Evolutionary conservation across 2,113 vertebrate species (phyloP).

Genomic region (Malurus elegans): DNA sequence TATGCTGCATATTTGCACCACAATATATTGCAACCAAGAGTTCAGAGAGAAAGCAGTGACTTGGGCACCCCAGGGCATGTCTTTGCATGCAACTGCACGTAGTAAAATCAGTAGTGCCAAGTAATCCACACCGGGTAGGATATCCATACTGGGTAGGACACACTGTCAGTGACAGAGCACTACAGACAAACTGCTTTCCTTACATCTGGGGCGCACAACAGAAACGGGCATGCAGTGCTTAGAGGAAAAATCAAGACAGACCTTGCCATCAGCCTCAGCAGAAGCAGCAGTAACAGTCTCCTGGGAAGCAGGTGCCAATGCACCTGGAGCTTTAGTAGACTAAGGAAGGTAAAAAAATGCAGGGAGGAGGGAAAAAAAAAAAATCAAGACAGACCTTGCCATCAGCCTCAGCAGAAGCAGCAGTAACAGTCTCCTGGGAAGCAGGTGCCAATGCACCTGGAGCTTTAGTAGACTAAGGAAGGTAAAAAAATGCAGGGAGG

Average conservation of each 20-base stretch:
- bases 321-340: constrained; percentile 89
- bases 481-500: constrained; percentile 49
- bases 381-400: constrained; percentile 88
- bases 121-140: neutral
- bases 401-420: constrained; percentile 84
- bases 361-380: neutral
- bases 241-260: constrained; percentile 81
- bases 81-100: neutral
- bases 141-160: neutral
- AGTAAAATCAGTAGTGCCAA: neutral
- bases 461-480: constrained; percentile 87
- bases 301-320: constrained; percentile 82
- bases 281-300: constrained; percentile 80
- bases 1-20: neutral
- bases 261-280: constrained; percentile 89
- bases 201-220: neutral
- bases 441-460: constrained; percentile 84
- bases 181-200: neutral
- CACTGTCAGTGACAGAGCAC: neutral
- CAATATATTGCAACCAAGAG: neutral
- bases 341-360: constrained; percentile 72
- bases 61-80: neutral
- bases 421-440: constrained; percentile 81
- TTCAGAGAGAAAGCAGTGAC: neutral
- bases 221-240: constrained; percentile 73